Conservation (phyloP, 2,113 vertebrate species). For the Columba janthina region DNA sequence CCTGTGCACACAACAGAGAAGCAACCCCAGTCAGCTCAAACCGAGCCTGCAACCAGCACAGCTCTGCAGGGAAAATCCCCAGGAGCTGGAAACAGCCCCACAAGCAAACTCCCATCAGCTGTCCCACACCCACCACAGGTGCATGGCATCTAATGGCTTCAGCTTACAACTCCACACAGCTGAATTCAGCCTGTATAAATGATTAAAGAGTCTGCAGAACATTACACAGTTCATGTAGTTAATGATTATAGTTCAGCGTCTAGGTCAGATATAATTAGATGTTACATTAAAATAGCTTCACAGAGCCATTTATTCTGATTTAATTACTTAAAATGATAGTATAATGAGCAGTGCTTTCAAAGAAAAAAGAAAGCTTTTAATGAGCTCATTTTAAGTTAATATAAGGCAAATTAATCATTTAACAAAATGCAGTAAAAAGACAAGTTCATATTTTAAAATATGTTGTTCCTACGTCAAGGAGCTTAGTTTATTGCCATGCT, state of each 20-base stretch:
- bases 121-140: constrained; percentile 49
- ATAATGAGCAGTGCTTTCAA: constrained; percentile 80
- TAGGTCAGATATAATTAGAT: constrained; percentile 95
- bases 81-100: not conserved
- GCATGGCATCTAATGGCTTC: constrained; percentile 8
- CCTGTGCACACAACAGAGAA: rapidly evolving
- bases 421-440: constrained; percentile 57
- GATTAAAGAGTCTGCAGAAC: constrained; percentile 82
- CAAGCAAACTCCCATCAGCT: not conserved
- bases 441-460: constrained; percentile 59
- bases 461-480: constrained; percentile 30
- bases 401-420: constrained; percentile 79
- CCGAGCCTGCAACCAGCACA: rapidly evolving
- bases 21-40: not conserved
- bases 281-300: constrained; percentile 86
- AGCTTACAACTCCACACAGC: constrained; percentile 51
- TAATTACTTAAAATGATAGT: constrained; percentile 95
- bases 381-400: constrained; percentile 81
- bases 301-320: constrained; percentile 89
- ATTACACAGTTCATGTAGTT: constrained; percentile 91
- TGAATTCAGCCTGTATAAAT: constrained; percentile 83
- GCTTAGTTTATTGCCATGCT: not conserved
- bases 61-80: rapidly evolving
- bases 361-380: constrained; percentile 77
- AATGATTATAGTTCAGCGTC: constrained; percentile 90